Evolutionary conservation across 2,888 invertebrate genomes (phyloP).

Genomic region (Drosophila kuntzei): DNA sequence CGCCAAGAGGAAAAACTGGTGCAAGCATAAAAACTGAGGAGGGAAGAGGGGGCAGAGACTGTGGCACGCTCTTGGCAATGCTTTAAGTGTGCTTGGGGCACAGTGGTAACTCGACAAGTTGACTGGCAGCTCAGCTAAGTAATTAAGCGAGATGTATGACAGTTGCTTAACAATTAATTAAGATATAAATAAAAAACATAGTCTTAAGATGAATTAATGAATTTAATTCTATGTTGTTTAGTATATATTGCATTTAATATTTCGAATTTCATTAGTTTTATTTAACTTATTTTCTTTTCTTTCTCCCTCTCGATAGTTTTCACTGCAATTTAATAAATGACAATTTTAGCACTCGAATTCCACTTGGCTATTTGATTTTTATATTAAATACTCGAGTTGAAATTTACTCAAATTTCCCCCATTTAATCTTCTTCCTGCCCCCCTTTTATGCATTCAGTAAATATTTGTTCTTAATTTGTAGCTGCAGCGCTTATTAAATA

Average conservation of each 20-base stretch:
- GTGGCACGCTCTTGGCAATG: conserved; percentile 48
- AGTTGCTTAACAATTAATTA: not conserved
- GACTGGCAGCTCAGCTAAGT: conserved; percentile 23
- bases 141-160: conserved; percentile 36
- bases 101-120: conserved; percentile 43
- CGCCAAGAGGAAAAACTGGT: conserved; percentile 24
- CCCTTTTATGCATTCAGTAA: conserved; percentile 19
- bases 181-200: not conserved
- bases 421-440: too few species aligned
- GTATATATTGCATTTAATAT: not conserved
- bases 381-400: conserved; percentile 32
- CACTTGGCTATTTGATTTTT: conserved; percentile 11
- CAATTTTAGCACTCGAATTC: conserved; percentile 5
- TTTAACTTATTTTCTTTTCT: not conserved
- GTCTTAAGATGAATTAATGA: not conserved
- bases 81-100: conserved; percentile 46
- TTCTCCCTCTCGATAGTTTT: not conserved
- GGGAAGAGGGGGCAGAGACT: not conserved
- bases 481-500: conserved; percentile 69
- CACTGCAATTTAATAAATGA: conserved; percentile 24
- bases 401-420: not conserved
- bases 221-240: not conserved
- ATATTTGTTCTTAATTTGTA: conserved; percentile 69
- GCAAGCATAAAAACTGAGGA: not conserved
- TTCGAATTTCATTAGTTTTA: not conserved